phyloP scores from a whole-genome alignment of 2,888 invertebrate genomes.

The Camponotus fellah region DNA sequence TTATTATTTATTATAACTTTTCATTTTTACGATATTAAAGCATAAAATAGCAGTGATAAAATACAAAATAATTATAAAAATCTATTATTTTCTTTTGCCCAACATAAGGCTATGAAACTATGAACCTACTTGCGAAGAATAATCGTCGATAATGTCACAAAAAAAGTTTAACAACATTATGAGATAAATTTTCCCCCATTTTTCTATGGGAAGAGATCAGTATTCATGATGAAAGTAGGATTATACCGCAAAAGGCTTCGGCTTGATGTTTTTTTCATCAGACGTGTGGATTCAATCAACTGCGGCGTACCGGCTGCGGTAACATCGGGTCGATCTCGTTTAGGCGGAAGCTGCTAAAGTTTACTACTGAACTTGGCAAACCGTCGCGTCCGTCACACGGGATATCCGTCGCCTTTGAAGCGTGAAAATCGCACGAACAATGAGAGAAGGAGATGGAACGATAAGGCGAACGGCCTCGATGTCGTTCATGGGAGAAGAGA shows the following conservation, averaged over 20 bases:
- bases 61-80: too few species aligned
- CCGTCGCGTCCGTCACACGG: constrained; percentile 54
- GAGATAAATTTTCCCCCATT: background rate
- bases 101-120: background rate
- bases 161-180: background rate
- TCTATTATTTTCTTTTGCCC: background rate
- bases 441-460: constrained; percentile 41
- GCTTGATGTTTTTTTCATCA: constrained; percentile 53
- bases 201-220: background rate
- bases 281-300: constrained; percentile 58
- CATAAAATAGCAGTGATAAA: too few species aligned
- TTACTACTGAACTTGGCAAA: constrained; percentile 72
- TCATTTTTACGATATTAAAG: too few species aligned
- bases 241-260: constrained; percentile 1
- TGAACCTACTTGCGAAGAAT: background rate
- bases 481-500: constrained; percentile 5
- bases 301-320: constrained; percentile 65
- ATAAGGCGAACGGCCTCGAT: constrained; percentile 22
- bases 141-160: background rate
- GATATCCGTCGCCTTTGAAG: constrained; percentile 72
- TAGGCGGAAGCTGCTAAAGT: constrained; percentile 71
- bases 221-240: background rate
- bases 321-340: constrained; percentile 59
- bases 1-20: too few species aligned
- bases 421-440: constrained; percentile 77